Evolutionary conservation across 2,113 vertebrate genomes (phyloP).

Genomic region (Alexandromys fortis): DNA sequence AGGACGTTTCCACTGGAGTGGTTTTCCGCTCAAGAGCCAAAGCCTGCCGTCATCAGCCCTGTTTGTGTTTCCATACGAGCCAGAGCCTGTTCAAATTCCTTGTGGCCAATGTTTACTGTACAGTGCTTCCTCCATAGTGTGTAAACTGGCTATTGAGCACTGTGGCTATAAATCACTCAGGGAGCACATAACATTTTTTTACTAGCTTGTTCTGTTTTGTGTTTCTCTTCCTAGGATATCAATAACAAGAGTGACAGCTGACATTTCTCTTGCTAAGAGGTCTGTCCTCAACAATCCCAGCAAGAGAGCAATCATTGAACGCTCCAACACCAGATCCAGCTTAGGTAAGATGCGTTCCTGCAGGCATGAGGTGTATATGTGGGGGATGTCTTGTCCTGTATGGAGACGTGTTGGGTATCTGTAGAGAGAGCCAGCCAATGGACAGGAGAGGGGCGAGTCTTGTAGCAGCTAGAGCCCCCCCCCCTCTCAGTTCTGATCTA

Average conservation of each 20-base stretch:
- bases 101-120: slow-evolving; percentile 20
- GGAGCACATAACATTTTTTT: slow-evolving; percentile 43
- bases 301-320: slow-evolving; percentile 98
- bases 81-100: slow-evolving; percentile 31
- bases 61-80: slow-evolving; percentile 1
- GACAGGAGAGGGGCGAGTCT: not conserved
- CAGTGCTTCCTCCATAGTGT: slow-evolving; percentile 30
- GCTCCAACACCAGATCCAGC: slow-evolving; percentile 97
- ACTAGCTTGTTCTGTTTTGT: slow-evolving; percentile 79
- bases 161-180: slow-evolving; percentile 53
- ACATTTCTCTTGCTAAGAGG: slow-evolving; percentile 99
- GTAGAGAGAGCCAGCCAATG: not conserved
- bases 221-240: slow-evolving; percentile 93
- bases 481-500: not conserved
- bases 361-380: not conserved
- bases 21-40: not conserved
- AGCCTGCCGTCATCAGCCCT: slow-evolving; percentile 23
- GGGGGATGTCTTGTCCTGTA: slow-evolving; percentile 38
- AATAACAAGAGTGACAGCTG: slow-evolving; percentile 98
- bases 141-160: slow-evolving; percentile 62
- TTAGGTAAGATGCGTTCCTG: slow-evolving; percentile 89
- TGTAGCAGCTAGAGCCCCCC: not conserved
- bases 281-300: slow-evolving; percentile 99
- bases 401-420: not conserved
- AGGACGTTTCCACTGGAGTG: not conserved